A percentile compares a stretch with the other conserved stretches of the same genome.
Conservation (phyloP, 2,797 vertebrate genomes). For the Coregonus ussuriensis region DNA sequence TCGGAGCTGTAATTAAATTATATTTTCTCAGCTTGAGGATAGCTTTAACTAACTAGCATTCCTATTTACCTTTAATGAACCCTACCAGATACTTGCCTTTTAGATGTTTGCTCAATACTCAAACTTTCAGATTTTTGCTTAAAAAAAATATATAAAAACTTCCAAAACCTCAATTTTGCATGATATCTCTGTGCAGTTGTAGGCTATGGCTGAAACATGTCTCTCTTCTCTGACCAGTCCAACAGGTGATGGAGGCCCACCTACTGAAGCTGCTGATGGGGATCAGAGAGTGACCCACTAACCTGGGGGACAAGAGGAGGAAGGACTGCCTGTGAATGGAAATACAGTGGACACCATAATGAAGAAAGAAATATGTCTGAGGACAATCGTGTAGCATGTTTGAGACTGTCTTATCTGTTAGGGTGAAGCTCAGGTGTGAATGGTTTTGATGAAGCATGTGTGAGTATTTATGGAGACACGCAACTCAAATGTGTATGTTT, state of each 20-base stretch:
- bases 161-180: neutral
- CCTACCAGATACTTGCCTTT: neutral
- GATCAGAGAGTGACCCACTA: constrained; percentile 84
- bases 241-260: constrained; percentile 97
- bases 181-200: constrained; percentile 20
- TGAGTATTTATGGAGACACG: neutral
- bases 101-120: neutral
- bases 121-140: neutral
- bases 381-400: constrained; percentile 45
- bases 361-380: too few species aligned
- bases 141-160: neutral
- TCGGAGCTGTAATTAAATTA: neutral
- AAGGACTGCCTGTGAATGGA: neutral
- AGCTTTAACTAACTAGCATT: neutral
- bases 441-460: constrained; percentile 11
- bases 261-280: constrained; percentile 92
- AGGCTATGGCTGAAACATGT: neutral
- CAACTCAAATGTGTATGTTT: neutral
- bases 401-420: neutral
- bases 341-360: neutral
- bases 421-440: constrained; percentile 7
- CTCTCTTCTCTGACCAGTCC: constrained; percentile 75
- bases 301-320: constrained; percentile 1
- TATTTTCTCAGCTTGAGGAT: neutral
- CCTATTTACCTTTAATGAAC: neutral